phyloP scores from a whole-genome alignment of 2,888 invertebrate genomes.

The Hermodice carunculata region DNA sequence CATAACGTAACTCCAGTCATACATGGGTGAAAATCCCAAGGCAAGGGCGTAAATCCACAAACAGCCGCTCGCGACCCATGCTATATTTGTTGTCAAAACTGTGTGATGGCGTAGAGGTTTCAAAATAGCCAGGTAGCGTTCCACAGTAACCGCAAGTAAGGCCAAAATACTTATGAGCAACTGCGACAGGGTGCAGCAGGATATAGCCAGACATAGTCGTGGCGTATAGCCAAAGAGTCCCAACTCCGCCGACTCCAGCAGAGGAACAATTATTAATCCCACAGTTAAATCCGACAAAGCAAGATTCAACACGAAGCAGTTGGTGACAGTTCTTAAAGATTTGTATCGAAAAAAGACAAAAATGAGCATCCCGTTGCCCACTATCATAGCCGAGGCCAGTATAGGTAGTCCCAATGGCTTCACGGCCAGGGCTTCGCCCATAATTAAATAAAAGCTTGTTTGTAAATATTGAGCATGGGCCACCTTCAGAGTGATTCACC shows the following conservation, averaged over 20 bases:
- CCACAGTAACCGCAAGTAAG: conserved; percentile 53
- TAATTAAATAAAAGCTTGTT: no score
- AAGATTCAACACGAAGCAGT: conserved; percentile 27
- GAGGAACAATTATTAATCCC: conserved; percentile 26
- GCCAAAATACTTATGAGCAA: conserved; percentile 26
- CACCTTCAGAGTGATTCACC: no score
- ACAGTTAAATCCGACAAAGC: conserved; percentile 29
- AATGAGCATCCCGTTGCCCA: conserved; percentile 25
- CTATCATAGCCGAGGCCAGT: conserved; percentile 25
- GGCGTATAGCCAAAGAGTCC: conserved; percentile 24
- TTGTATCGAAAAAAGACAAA: conserved; percentile 17
- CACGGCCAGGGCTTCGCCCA: conserved; percentile 19
- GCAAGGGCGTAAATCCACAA: conserved; percentile 46
- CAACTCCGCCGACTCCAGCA: conserved; percentile 30
- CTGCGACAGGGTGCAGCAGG: conserved; percentile 25
- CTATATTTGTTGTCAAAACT: conserved; percentile 44
- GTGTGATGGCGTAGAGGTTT: conserved; percentile 47
- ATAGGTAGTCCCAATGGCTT: conserved; percentile 32
- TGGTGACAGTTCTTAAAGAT: conserved; percentile 27
- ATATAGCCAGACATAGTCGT: conserved; percentile 20
- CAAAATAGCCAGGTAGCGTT: conserved; percentile 54
- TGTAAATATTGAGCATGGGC: no score
- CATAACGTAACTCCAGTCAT: no score
- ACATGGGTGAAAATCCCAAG: conserved; percentile 50
- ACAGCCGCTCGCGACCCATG: conserved; percentile 36